Base-by-base conservation (phyloP, 2,888 invertebrate genomes). In the Taphrorychus bicolor region DNA sequence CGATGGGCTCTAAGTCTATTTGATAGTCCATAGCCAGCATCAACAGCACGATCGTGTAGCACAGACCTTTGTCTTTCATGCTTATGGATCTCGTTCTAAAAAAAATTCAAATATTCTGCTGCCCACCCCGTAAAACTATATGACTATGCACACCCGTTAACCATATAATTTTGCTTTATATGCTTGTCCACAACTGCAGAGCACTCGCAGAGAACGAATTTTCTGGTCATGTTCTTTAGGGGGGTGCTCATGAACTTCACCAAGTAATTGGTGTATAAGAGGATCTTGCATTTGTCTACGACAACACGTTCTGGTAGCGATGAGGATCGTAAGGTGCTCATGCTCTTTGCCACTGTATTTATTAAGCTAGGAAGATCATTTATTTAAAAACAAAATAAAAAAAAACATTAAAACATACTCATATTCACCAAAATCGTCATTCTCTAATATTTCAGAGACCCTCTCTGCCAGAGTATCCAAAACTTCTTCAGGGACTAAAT, bases 401-500 rank as follows among this genome's bases (percentile, higher is more conserved):
- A 53, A 22, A 5, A 56, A 22, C 9, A 42, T 7, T 18, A 7
- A 32, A 14, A 32, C 54, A 62, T 66, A 70, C 70, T 59, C 58
- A 24, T 42, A 73, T 22, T 56, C 59, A 7, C 42, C 59, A 22
- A 71, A 45, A 59, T 71, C 66, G 7, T 72, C 66, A 11, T 66
- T 66, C 18, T 69, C 69, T 23, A 76, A 65, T 21, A 77, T 68
- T 21, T 72, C 60, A 5, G 60, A 57, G 40, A 76, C 76, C 59
- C 76, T 74, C n/a, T 74, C 66, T 66, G 75, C 70, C 21, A 80
- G 64, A n/a, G 75, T 69, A 58, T 84, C 80, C 41, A 80, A 80
- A 21, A 85, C 79, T 0, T 83, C 80, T 3, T 78, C 72, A 0
- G 83, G 83, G 42, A 87, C 74, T 14, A 87, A 82, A 21, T 81